Base-by-base conservation (phyloP, 2,113 vertebrate genomes). In the Nerophis ophidion region DNA sequence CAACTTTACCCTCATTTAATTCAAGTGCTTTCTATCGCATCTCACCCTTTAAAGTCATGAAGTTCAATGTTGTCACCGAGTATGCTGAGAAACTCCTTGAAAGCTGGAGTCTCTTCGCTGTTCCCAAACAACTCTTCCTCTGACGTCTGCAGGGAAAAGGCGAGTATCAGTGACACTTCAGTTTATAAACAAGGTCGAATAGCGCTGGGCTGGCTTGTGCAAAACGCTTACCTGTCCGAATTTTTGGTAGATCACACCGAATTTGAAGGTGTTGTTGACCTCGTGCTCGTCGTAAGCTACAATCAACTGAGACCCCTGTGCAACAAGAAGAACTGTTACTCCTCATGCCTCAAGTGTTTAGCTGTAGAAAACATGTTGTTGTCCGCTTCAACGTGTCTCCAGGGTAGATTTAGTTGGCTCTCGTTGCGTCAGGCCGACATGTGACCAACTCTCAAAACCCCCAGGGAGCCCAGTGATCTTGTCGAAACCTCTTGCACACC, bases 191-290 rank as follows among this genome's bases (percentile, higher is more conserved):
- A 1, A 36, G 34, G 16, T 6, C 12, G n/a, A 45, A 45, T 14
- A 11, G 8, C 42, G 14, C 13, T 9, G 42, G 8, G 55, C 17
- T 4, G 13, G 36, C 8, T 13, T 11, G n/a, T 44, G 12, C 13
- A 17, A 47, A 15, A n/a, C 5, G 11, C 93, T 91, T 84, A 98
- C 96, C 91, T 99, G 96, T 66, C 91, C 91, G 82, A 93, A 92
- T 86, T 94, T 96, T 83, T 99, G 96, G 76, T 97, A 99, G 84
- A 97, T 89, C 60, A 98, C 92, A 2, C 96, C 96, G 2, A 99
- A 99, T 79, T 99, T 99, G 86, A 98, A 99, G 0, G 94, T 98
- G 89, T 98, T 96, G 88, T 96, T 98, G 70, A 99, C 91, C 71
- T 98, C 96, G 0, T 99, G 96, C 34, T 99, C 96, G 45, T 99